Conservation (phyloP, 2,797 vertebrate species). For the Odontamblyopus rebecca region DNA sequence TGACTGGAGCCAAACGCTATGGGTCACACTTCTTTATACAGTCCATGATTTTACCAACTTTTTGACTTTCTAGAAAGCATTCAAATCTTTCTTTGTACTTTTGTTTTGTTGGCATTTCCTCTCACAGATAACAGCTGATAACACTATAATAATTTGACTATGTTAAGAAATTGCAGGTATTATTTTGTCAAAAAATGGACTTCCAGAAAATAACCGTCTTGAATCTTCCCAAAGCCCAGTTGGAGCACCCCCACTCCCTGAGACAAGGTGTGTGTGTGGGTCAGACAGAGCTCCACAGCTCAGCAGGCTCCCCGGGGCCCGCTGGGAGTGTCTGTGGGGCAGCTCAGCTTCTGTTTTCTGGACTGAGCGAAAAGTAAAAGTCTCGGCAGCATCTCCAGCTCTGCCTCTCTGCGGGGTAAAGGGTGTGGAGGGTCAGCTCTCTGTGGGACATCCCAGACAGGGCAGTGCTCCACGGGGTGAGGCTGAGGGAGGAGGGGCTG, state of each 20-base stretch:
- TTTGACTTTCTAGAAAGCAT: too few species aligned
- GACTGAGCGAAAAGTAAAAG: constrained; percentile 24
- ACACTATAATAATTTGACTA: too few species aligned
- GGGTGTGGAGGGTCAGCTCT: constrained; percentile 42
- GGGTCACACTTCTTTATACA: too few species aligned
- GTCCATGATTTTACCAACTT: too few species aligned
- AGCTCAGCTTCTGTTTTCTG: constrained; percentile 34
- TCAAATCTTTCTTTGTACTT: too few species aligned
- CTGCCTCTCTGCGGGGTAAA: constrained; percentile 38
- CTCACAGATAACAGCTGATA: too few species aligned
- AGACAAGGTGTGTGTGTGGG: constrained; percentile 9
- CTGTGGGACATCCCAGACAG: constrained; percentile 29
- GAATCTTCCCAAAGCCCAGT: neutral
- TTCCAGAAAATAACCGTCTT: neutral
- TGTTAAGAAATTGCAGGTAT: neutral
- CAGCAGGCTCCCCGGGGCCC: constrained; percentile 29
- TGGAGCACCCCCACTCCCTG: constrained; percentile 9
- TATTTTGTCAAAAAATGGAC: neutral
- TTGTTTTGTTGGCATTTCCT: too few species aligned
- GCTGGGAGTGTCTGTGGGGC: constrained; percentile 30
- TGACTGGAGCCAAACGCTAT: too few species aligned
- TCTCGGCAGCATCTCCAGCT: constrained; percentile 25
- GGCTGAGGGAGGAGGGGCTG: constrained; percentile 15
- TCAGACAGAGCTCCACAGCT: constrained; percentile 4
- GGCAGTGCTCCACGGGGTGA: constrained; percentile 28